Conservation (phyloP, 2,797 vertebrate genomes). For the Centropyge bicolor region DNA sequence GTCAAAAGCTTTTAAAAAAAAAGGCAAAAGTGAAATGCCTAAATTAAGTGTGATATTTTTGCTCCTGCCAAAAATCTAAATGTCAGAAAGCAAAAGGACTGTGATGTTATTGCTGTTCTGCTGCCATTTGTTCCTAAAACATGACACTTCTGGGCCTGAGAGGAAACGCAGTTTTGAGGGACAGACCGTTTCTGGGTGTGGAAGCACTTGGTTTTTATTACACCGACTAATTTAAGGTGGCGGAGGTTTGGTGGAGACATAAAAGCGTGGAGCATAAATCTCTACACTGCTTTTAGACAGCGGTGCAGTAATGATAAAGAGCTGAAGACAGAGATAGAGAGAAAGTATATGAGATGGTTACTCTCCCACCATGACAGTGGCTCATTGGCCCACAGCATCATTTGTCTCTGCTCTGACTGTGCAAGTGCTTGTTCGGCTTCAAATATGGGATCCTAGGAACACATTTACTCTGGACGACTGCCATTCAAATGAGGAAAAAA, state of each 20-base stretch:
- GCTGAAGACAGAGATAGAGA: slow-evolving; percentile 5
- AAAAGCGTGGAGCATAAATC: slow-evolving; percentile 47
- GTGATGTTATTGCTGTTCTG: slow-evolving; percentile 51
- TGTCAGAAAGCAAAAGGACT: slow-evolving; percentile 51
- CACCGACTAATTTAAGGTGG: slow-evolving; percentile 58
- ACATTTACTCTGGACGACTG: background rate
- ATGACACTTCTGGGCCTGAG: slow-evolving; percentile 29
- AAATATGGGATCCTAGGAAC: background rate
- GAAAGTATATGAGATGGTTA: slow-evolving; percentile 13
- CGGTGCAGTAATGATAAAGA: slow-evolving; percentile 28
- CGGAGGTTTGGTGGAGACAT: slow-evolving; percentile 48
- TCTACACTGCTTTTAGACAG: slow-evolving; percentile 27
- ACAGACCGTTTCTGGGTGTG: slow-evolving; percentile 53
- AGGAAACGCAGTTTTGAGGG: slow-evolving; percentile 43
- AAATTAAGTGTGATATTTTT: slow-evolving; percentile 60
- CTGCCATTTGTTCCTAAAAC: slow-evolving; percentile 56
- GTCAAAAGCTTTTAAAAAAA: slow-evolving; percentile 61
- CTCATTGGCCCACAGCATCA: slow-evolving; percentile 13
- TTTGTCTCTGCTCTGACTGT: background rate
- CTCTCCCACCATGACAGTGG: slow-evolving; percentile 17
- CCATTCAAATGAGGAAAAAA: background rate
- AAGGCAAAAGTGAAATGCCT: slow-evolving; percentile 36
- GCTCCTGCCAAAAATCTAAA: slow-evolving; percentile 60
- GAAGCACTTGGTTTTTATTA: slow-evolving; percentile 53
- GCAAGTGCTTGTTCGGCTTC: background rate